Evolutionary conservation across 2,797 vertebrate genomes (phyloP).

Genomic region (Euthynnus affinis): DNA sequence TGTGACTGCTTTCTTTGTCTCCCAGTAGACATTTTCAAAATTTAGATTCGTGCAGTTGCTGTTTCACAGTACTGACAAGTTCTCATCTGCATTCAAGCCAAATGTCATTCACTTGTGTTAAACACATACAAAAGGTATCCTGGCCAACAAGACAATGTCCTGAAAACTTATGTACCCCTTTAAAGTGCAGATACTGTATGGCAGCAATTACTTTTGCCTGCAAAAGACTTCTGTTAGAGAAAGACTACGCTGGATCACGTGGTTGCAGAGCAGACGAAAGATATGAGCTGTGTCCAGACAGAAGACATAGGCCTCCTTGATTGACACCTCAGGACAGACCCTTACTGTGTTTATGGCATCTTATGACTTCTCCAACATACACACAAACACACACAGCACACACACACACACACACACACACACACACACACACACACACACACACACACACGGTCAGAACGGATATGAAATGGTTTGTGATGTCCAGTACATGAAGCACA

Average conservation of each 20-base stretch:
- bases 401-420: constrained; percentile 19
- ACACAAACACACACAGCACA: constrained; percentile 1
- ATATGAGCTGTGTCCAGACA: constrained; percentile 49
- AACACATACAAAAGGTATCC: not conserved
- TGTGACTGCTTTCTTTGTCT: too few relatives aligned
- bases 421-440: constrained; percentile 23
- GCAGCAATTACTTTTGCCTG: constrained; percentile 13
- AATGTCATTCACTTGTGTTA: not conserved
- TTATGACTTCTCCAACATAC: constrained; percentile 41
- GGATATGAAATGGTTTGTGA: constrained; percentile 70
- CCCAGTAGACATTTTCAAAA: too few relatives aligned
- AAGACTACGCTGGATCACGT: constrained; percentile 25
- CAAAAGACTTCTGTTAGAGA: not conserved
- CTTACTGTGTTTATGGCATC: constrained; percentile 46
- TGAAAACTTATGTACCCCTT: not conserved
- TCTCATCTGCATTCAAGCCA: not conserved
- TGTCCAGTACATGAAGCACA: constrained; percentile 78
- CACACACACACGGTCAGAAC: constrained; percentile 21
- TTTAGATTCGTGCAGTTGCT: not conserved
- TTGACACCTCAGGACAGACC: constrained; percentile 62
- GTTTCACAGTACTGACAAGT: not conserved
- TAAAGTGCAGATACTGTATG: not conserved
- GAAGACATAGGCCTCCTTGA: constrained; percentile 37
- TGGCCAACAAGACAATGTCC: not conserved
- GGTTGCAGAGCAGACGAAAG: not conserved